These are phyloP conservation scores for Pachyramphus minor DNA, from an alignment of 2,113 vertebrate genomes.

Conservation along the genomic window DNA sequence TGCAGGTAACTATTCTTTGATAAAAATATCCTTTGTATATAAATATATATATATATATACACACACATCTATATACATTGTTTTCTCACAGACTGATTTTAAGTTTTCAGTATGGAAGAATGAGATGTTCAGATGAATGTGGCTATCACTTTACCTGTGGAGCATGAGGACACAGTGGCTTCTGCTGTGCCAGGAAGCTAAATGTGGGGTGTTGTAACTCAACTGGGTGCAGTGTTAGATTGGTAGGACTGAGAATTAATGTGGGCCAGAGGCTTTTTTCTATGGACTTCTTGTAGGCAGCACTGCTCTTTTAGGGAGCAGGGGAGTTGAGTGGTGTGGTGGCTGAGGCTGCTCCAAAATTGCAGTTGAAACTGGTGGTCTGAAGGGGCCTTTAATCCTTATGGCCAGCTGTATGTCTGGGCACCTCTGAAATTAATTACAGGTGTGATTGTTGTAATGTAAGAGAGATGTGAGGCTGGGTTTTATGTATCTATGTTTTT, in stretches of 20 bases:
- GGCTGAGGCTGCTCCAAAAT: not conserved
- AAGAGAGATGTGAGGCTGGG: not conserved
- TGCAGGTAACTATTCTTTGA: constrained; percentile 78
- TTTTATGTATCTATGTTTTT: not conserved
- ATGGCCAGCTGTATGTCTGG: not conserved
- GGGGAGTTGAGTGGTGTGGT: not conserved
- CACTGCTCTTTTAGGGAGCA: not conserved
- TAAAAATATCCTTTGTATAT: not conserved
- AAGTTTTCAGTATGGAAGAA: not conserved
- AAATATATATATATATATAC: not conserved
- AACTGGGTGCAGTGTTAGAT: not conserved
- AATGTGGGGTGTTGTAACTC: not conserved
- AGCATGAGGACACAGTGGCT: not conserved
- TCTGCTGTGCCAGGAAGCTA: not conserved
- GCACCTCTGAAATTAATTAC: not conserved
- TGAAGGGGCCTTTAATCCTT: not conserved
- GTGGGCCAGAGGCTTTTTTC: not conserved
- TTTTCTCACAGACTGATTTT: not conserved
- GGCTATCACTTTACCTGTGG: not conserved
- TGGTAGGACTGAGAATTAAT: not conserved
- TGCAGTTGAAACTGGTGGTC: not conserved
- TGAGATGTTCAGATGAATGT: not conserved
- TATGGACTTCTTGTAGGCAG: not conserved
- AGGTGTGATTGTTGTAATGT: not conserved
- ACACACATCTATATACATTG: not conserved